Conservation (phyloP, 2,113 vertebrate genomes). For the Eubucco bourcierii region DNA sequence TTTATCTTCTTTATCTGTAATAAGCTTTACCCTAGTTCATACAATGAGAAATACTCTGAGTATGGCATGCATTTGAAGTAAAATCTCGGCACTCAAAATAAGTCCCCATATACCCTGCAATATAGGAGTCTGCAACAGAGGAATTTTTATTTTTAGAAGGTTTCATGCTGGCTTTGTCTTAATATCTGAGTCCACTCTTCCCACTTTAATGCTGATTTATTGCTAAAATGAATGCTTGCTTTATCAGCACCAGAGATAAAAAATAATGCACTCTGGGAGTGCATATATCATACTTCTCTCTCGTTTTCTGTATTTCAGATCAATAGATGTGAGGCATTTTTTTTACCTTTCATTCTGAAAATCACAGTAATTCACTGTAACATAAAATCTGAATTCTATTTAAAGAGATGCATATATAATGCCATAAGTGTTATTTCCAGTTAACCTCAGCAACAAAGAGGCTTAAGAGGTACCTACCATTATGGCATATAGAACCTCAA, state of each 20-base stretch:
- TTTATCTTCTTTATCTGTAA: slow-evolving; percentile 23
- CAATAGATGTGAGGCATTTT: not conserved
- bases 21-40: not conserved
- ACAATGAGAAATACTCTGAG: not conserved
- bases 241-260: slow-evolving; percentile 27
- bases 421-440: not conserved
- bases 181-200: slow-evolving; percentile 32
- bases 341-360: not conserved
- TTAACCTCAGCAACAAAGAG: not conserved
- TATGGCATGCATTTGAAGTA: slow-evolving; percentile 2
- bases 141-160: slow-evolving; percentile 24
- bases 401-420: not conserved
- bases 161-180: slow-evolving; percentile 2
- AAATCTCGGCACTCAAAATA: not conserved
- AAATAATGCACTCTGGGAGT: slow-evolving; percentile 10
- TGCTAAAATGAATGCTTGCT: slow-evolving; percentile 13
- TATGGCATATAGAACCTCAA: not conserved
- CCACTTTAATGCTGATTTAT: slow-evolving; percentile 40
- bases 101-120: not conserved
- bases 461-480: not conserved
- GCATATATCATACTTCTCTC: not conserved
- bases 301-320: not conserved
- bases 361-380: not conserved
- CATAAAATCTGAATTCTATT: not conserved
- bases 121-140: not conserved